Evolutionary conservation across 2,888 invertebrate species (phyloP).

Genomic region (Nipponacmea schrenckii): DNA sequence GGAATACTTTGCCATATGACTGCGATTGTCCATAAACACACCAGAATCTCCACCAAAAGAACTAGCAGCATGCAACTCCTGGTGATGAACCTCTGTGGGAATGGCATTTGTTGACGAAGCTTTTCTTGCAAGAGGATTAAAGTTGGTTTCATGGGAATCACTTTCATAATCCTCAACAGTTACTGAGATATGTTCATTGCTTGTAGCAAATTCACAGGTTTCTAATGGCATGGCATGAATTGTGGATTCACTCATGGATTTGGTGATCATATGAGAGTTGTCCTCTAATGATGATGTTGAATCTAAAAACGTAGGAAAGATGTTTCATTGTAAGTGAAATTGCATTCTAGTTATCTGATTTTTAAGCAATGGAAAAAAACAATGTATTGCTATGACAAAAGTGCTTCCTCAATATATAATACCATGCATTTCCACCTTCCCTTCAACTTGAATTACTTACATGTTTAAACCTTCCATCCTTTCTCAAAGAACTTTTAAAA

Average conservation of each 20-base stretch:
- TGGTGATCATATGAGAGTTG: constrained; percentile 25
- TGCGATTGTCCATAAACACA: constrained; percentile 22
- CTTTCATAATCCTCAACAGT: background rate
- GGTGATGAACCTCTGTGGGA: background rate
- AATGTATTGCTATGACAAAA: background rate
- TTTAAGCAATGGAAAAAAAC: background rate
- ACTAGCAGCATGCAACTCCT: constrained; percentile 21
- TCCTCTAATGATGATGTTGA: constrained; percentile 3
- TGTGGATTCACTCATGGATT: constrained; percentile 49
- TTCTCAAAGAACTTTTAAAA: no score
- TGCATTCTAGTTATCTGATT: background rate
- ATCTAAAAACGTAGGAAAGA: background rate
- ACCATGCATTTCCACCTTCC: no score
- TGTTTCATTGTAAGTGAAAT: background rate
- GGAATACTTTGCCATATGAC: constrained; percentile 2
- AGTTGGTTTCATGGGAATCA: background rate
- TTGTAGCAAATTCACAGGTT: background rate
- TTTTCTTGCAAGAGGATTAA: background rate
- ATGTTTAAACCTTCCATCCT: no score
- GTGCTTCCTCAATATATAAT: background rate
- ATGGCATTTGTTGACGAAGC: constrained; percentile 1
- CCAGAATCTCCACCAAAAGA: constrained; percentile 24
- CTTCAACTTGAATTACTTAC: no score
- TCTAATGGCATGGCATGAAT: constrained; percentile 25
- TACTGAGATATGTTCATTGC: background rate